phyloP scores from a whole-genome alignment of 2,888 invertebrate species.

The Spicauda simplicius region DNA sequence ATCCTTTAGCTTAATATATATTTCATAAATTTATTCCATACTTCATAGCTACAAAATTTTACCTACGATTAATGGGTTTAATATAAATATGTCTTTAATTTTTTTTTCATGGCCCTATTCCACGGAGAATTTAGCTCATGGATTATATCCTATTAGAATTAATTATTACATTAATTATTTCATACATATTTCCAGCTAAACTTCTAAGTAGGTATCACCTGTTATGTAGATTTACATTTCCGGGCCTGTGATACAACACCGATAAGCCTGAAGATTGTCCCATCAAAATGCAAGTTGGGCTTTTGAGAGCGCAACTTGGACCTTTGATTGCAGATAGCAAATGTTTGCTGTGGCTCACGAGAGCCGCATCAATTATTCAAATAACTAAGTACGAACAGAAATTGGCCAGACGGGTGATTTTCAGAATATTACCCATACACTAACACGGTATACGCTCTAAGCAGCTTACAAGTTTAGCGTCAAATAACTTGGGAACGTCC shows the following conservation, averaged over 20 bases:
- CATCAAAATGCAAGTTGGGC: slow-evolving; percentile 40
- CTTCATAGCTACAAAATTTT: too few relatives aligned
- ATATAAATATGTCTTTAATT: too few relatives aligned
- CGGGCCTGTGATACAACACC: not conserved
- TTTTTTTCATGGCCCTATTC: too few relatives aligned
- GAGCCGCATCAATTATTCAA: slow-evolving; percentile 79
- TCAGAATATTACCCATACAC: slow-evolving; percentile 64
- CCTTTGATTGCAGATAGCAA: slow-evolving; percentile 79
- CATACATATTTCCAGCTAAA: too few relatives aligned
- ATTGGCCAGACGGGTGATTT: slow-evolving; percentile 72
- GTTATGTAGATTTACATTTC: not conserved
- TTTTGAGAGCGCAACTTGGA: slow-evolving; percentile 59
- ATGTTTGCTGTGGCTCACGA: slow-evolving; percentile 74
- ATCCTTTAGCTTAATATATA: too few relatives aligned
- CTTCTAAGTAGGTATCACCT: not conserved
- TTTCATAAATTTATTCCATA: too few relatives aligned
- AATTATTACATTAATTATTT: too few relatives aligned
- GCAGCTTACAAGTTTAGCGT: slow-evolving; percentile 75
- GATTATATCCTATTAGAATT: too few relatives aligned
- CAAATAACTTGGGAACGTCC: slow-evolving; percentile 63
- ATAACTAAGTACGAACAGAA: slow-evolving; percentile 65
- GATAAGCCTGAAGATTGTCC: slow-evolving; percentile 23
- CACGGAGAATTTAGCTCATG: too few relatives aligned
- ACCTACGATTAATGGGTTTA: too few relatives aligned
- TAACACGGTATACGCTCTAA: slow-evolving; percentile 60